Percentiles rank a stretch among this genome's conserved stretches.
Evolutionary conservation across 2,797 vertebrate species (phyloP).

Genomic region (Pangasius djambal): DNA sequence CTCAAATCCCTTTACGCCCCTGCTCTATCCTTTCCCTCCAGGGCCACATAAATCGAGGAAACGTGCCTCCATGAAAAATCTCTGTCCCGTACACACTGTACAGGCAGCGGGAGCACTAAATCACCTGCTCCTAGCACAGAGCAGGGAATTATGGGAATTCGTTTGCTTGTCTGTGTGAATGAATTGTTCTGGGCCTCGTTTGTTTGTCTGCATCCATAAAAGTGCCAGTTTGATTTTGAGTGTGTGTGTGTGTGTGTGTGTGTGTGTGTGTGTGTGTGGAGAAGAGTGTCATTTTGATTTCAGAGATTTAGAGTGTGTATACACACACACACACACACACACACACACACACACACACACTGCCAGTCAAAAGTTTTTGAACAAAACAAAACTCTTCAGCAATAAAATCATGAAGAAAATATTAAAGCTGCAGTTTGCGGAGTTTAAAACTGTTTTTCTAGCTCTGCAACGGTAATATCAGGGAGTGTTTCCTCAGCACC

Average conservation of each 20-base stretch:
- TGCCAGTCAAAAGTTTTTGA: neutral
- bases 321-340: no score
- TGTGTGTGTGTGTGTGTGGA: conserved; percentile 10
- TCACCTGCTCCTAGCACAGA: conserved; percentile 26
- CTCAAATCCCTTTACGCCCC: conserved; percentile 9
- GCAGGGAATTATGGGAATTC: conserved; percentile 22
- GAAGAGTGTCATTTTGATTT: neutral
- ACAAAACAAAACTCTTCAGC: neutral
- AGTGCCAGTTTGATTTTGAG: conserved; percentile 16
- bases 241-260: conserved; percentile 23
- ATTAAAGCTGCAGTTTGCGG: neutral
- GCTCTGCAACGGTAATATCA: no score
- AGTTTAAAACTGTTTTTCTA: neutral
- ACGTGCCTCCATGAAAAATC: neutral
- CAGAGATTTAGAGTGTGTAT: neutral
- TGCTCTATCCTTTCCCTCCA: neutral
- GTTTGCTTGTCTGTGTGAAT: conserved; percentile 36
- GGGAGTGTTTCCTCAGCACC: no score
- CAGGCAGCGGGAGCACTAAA: conserved; percentile 3
- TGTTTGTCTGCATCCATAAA: conserved; percentile 21
- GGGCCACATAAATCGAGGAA: neutral
- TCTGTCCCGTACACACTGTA: conserved; percentile 22
- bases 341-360: neutral
- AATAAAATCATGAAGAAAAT: neutral
- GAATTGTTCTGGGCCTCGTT: conserved; percentile 11